Conservation (phyloP, 2,113 vertebrate genomes). For the Sitta europaea region DNA sequence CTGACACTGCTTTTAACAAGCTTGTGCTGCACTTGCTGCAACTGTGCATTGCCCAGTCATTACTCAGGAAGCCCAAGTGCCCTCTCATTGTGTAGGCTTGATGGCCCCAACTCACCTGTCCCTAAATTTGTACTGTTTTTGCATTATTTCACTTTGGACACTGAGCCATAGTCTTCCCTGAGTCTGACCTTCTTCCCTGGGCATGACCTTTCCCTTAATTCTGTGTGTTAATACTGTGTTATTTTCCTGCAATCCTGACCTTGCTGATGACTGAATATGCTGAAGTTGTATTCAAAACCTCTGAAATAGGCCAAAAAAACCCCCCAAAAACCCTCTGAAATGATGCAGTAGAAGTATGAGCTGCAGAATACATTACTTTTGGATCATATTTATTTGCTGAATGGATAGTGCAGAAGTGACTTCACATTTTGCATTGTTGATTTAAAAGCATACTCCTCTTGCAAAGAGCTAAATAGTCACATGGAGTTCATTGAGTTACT, state of each 20-base stretch:
- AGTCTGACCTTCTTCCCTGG: background rate
- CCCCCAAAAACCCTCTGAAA: background rate
- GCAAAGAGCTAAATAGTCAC: background rate
- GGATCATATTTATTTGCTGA: background rate
- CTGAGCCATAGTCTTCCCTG: background rate
- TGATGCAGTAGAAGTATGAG: background rate
- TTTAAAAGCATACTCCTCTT: background rate
- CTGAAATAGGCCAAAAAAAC: background rate
- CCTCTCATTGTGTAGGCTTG: background rate
- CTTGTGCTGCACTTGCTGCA: background rate
- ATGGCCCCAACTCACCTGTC: background rate
- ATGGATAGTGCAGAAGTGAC: background rate
- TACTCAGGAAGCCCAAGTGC: background rate
- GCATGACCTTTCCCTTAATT: background rate
- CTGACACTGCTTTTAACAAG: background rate
- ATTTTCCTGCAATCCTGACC: background rate
- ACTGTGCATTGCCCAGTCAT: accelerated
- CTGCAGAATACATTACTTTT: background rate
- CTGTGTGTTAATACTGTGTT: background rate
- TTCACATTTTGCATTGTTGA: background rate
- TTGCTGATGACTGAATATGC: background rate
- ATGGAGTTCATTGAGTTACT: background rate
- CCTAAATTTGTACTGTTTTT: background rate
- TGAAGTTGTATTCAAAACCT: background rate
- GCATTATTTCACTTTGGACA: background rate